These are phyloP conservation scores for Cebus imitator DNA, from an alignment of 2,113 vertebrate species.

Conservation along the genomic window DNA sequence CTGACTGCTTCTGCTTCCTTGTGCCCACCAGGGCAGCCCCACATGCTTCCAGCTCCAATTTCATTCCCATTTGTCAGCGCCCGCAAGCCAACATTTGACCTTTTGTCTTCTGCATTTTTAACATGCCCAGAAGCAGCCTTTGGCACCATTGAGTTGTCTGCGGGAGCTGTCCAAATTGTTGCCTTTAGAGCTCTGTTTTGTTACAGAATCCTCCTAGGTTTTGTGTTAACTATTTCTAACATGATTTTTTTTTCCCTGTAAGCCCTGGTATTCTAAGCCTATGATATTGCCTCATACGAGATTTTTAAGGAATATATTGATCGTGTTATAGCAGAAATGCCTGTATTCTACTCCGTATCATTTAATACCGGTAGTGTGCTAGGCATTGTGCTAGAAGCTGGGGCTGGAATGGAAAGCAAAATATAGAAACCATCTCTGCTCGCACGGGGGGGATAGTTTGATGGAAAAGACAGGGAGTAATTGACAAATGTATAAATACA, in stretches of 20 bases:
- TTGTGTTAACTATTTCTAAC: neutral
- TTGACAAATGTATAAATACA: no score
- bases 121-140: neutral
- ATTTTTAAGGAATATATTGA: neutral
- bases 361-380: neutral
- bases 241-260: no score
- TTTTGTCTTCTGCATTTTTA: neutral
- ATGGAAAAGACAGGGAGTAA: neutral
- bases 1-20: neutral
- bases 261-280: neutral
- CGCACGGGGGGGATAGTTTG: fast-evolving
- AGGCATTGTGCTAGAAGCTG: neutral
- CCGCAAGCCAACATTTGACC: neutral
- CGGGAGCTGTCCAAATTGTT: neutral
- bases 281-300: neutral
- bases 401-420: neutral
- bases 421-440: neutral
- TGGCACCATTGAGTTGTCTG: neutral
- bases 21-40: neutral
- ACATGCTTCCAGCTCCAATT: fast-evolving
- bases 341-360: neutral
- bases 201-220: neutral
- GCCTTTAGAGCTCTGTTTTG: neutral
- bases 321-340: neutral
- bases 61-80: neutral